Evolutionary conservation across 1,140 invertebrate genomes (phyloP).

Genomic region (Condylostylus longicornis): DNA sequence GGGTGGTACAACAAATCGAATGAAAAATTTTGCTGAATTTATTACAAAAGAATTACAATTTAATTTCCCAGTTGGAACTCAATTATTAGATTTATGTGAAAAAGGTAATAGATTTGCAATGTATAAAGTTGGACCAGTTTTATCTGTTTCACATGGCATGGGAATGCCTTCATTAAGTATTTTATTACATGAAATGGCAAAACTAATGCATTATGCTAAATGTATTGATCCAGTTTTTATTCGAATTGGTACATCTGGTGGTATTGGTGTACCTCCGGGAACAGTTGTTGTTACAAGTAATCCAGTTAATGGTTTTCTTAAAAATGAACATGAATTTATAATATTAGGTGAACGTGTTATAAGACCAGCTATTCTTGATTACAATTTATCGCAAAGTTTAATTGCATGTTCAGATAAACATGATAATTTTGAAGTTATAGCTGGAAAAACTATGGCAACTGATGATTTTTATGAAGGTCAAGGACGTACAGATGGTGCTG

Average conservation of each 20-base stretch:
- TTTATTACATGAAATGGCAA: slow-evolving; percentile 80
- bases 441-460: slow-evolving; percentile 82
- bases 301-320: slow-evolving; percentile 65
- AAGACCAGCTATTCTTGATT: slow-evolving; percentile 68
- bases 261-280: slow-evolving; percentile 71
- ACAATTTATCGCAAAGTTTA: slow-evolving; percentile 56
- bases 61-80: slow-evolving; percentile 64
- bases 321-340: slow-evolving; percentile 50
- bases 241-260: slow-evolving; percentile 82
- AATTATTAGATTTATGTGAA: slow-evolving; percentile 69
- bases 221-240: slow-evolving; percentile 78
- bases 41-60: slow-evolving; percentile 72
- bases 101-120: slow-evolving; percentile 86
- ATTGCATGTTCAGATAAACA: slow-evolving; percentile 45
- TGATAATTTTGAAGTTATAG: slow-evolving; percentile 56
- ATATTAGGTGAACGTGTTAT: slow-evolving; percentile 70
- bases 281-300: slow-evolving; percentile 76
- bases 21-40: slow-evolving; percentile 77
- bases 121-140: slow-evolving; percentile 54
- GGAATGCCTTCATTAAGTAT: slow-evolving; percentile 83
- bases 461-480: slow-evolving; percentile 95
- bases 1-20: slow-evolving; percentile 84
- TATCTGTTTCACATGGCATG: slow-evolving; percentile 65
- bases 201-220: slow-evolving; percentile 78
- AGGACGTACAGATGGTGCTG: slow-evolving; percentile 83